Base-by-base conservation (phyloP, 2,113 vertebrate genomes). In the Gambusia affinis region DNA sequence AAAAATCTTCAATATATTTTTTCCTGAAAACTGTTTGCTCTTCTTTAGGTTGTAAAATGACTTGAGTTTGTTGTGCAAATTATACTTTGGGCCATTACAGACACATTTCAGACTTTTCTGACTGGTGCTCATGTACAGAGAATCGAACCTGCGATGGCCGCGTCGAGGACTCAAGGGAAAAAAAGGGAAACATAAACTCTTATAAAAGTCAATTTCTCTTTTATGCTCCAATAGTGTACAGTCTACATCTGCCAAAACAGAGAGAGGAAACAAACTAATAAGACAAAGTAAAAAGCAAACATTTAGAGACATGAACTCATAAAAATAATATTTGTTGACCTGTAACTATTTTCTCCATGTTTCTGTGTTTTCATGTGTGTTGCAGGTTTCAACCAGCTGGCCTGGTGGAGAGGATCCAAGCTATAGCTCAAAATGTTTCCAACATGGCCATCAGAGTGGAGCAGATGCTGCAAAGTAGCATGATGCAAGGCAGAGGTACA, bases 341-440 rank as follows among this genome's bases (percentile, higher is more conserved):
- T 27, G 15, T 71, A 28, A 51, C 29, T 71, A 37, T 24, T 37
- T 44, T 17, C 15, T 47, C 2, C 1, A 5, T 63, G 27, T 65
- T 8, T 29, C 19, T 68, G 5, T 75, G 0, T 1, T 0, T 27
- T 80, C 12, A 73, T 72, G 37, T 74, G 66, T 73, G 12, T 69
- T 31, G 69, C 67, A 99, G 97, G 92, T 94, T 97, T 79, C 95
- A 96, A 77, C 95, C 95, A 28, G 92, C 94, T 0, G 92, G 95
- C 62, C 85, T 99, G 86, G 95, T 99, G 94, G 98, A 99, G 90
- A 96, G 93, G 86, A 98, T 99, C 92, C 97, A 99, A 92, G 97
- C 97, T 73, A 99, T 99, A 17, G 97, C 98, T 63, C 98, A 97
- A 89, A 99, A 99, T 0, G 97, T 99, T 67, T 99, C 97, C 0